A percentile compares a stretch with the other conserved stretches of the same genome.
Evolutionary conservation across 2,888 invertebrate species (phyloP).

Genomic region (Pristionchus mayeri): DNA sequence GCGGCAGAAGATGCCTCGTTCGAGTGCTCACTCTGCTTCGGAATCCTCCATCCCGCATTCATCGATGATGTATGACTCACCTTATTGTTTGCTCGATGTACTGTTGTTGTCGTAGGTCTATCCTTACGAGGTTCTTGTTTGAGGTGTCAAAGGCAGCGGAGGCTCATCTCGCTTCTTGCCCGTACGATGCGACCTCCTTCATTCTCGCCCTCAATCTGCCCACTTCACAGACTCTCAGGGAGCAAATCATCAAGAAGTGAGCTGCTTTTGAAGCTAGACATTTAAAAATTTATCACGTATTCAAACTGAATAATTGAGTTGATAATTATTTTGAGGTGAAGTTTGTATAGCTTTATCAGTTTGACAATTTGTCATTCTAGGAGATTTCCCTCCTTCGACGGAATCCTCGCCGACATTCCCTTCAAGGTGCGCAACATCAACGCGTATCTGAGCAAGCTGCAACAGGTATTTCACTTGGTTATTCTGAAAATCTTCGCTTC

Average conservation of each 20-base stretch:
- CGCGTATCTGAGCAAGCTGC: slow-evolving; percentile 59
- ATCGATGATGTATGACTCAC: slow-evolving; percentile 57
- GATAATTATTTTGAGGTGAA: slow-evolving; percentile 53
- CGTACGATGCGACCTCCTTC: slow-evolving; percentile 71
- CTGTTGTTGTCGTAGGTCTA: too few relatives aligned
- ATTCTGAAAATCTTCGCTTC: background rate
- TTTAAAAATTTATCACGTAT: background rate
- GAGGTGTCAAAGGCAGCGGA: slow-evolving; percentile 60
- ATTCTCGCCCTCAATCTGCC: slow-evolving; percentile 72
- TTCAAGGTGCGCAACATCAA: slow-evolving; percentile 66
- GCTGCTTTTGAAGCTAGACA: background rate
- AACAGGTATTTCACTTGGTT: slow-evolving; percentile 54
- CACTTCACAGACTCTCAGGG: slow-evolving; percentile 67
- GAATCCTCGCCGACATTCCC: slow-evolving; percentile 62
- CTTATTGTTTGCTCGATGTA: background rate
- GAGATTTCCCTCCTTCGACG: slow-evolving; percentile 62
- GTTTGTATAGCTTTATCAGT: background rate
- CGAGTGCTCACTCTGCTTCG: slow-evolving; percentile 64
- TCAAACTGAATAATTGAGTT: background rate
- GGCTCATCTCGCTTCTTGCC: slow-evolving; percentile 59
- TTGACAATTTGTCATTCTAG: background rate
- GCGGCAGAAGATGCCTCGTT: slow-evolving; percentile 28
- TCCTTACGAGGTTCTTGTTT: too few relatives aligned
- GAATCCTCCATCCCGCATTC: slow-evolving; percentile 61
- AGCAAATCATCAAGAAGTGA: slow-evolving; percentile 54